A percentile compares a stretch with the other conserved stretches of the same genome.
These are phyloP conservation scores for Megaceryle maxima DNA, from an alignment of 2,113 vertebrate species.

Conservation along the genomic window DNA sequence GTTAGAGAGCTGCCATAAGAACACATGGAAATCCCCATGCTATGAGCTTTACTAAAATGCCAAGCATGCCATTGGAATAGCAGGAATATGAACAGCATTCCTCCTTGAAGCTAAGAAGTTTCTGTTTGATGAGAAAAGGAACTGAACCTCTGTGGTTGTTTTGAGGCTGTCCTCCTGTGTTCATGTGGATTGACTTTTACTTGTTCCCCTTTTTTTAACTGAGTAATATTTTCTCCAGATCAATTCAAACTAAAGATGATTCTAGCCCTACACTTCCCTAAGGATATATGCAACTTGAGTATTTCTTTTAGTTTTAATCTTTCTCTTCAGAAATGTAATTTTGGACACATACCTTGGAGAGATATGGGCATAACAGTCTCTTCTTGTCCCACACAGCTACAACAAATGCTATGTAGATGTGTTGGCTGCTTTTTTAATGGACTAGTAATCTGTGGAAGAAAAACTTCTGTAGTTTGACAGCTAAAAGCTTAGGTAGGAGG, in stretches of 20 bases:
- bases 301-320: neutral
- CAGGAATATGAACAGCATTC: neutral
- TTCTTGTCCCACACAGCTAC: neutral
- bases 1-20: neutral
- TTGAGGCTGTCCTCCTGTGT: neutral
- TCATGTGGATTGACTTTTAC: neutral
- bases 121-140: neutral
- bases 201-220: neutral
- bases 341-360: neutral
- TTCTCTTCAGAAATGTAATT: neutral
- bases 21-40: neutral
- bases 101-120: neutral
- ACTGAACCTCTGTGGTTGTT: neutral
- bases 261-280: neutral
- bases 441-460: neutral
- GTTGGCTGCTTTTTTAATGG: neutral
- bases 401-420: neutral
- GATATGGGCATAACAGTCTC: neutral
- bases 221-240: neutral
- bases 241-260: neutral
- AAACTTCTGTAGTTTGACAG: conserved; percentile 13
- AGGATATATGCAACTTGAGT: neutral
- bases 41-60: neutral
- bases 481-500: conserved; percentile 53
- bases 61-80: neutral